Base-by-base conservation (phyloP, 2,888 invertebrate genomes). In the Argyra leucocephala region DNA sequence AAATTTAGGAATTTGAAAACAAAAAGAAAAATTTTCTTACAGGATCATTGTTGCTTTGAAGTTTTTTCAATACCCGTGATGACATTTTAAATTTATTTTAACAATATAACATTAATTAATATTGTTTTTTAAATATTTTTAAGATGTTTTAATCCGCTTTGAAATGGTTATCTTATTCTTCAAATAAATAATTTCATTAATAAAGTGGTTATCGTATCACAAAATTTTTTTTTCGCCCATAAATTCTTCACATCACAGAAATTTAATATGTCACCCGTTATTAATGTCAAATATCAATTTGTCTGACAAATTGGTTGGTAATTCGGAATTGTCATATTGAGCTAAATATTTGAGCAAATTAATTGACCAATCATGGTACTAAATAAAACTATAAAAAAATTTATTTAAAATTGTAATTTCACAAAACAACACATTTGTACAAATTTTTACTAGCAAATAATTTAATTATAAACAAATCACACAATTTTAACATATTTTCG, bases 21-120 rank as follows among this genome's bases (percentile, higher is more conserved):
- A 18, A 31, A 31, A 31, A 31, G 10, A 31, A 31, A 26, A 26
- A 6, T n/a, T 48, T 48, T 48, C 1, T 48, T 48, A 48, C 48
- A 15, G 48, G 48, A 48, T 48, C 48, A 48, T 48, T 82, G 58
- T 81, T 83, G 48, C 85, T 85, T 72, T 86, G 86, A 71, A 87
- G 77, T 76, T 87, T 87, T 71, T 85, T 83, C 68, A 88, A 78
- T 70, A 86, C 84, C 72, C 87, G 81, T 37, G 86, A 85, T 58
- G 87, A 87, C 87, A 87, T 87, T 70, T 69, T 70, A 7, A 23
- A 1, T 15, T 12, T 64, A 58, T 15, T 58, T 58, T 58, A 21
- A 58, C n/a, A n/a, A n/a, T n/a, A n/a, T n/a, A n/a, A n/a, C n/a
- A n/a, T 9, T 21, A 58, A 58, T 58, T 15, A 22, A 7, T 58